Evolutionary conservation across 2,888 invertebrate genomes (phyloP).

Genomic region (Cryptocephalus primarius): DNA sequence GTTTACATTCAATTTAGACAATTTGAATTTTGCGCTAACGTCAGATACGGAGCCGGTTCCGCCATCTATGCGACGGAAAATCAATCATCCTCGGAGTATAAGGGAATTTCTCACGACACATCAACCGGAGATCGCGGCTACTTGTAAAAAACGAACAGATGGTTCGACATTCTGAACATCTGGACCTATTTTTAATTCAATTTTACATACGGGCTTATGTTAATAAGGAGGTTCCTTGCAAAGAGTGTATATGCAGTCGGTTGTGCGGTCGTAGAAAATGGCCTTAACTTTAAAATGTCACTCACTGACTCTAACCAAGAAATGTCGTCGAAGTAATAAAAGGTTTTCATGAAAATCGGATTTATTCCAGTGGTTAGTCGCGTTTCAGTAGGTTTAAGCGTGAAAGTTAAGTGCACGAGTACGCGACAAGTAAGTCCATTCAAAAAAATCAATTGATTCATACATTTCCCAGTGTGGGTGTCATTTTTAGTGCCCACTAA

Average conservation of each 20-base stretch:
- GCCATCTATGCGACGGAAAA: too few species aligned
- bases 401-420: constrained; percentile 11
- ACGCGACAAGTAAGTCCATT: constrained; percentile 13
- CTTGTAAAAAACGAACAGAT: too few species aligned
- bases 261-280: too few species aligned
- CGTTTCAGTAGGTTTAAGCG: constrained; percentile 15
- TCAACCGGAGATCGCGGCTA: too few species aligned
- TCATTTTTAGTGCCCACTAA: constrained; percentile 10
- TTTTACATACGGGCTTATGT: too few species aligned
- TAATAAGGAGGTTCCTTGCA: constrained; percentile 5
- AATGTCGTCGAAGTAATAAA: constrained; percentile 16
- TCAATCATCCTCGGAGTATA: too few species aligned
- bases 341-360: constrained; percentile 19
- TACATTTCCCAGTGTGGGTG: constrained; percentile 18
- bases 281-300: too few species aligned
- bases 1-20: constrained; percentile 5
- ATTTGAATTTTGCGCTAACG: neutral
- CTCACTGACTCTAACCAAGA: constrained; percentile 22
- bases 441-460: constrained; percentile 3
- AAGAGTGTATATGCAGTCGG: neutral
- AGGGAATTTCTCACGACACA: too few species aligned
- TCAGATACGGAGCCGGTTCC: neutral
- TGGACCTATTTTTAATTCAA: too few species aligned
- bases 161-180: too few species aligned
- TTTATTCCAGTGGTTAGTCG: constrained; percentile 17